These are phyloP conservation scores for Engraulis encrasicolus DNA, from an alignment of 2,113 vertebrate genomes.

Conservation along the genomic window DNA sequence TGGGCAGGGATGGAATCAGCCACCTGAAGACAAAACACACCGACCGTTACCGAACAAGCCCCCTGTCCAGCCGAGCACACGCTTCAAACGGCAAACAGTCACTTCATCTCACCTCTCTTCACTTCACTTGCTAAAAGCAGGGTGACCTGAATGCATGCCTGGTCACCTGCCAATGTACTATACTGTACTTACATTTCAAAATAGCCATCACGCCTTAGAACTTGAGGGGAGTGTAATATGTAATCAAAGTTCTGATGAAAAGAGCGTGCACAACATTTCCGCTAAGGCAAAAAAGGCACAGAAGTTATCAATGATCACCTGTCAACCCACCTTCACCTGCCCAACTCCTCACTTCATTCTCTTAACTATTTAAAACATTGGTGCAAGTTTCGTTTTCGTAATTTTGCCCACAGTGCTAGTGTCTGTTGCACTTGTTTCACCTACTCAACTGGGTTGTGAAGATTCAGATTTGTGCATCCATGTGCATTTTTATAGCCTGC, in stretches of 20 bases:
- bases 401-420: background rate
- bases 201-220: too few species aligned
- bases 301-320: too few species aligned
- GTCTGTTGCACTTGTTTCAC: background rate
- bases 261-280: too few species aligned
- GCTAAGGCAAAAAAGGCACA: too few species aligned
- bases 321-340: background rate
- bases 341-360: background rate
- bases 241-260: too few species aligned
- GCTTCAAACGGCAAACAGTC: background rate
- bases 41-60: slow-evolving; percentile 60
- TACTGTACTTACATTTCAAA: too few species aligned
- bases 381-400: background rate
- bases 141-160: slow-evolving; percentile 21
- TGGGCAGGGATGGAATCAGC: slow-evolving; percentile 79
- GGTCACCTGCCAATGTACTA: background rate
- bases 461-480: background rate
- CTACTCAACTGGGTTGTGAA: background rate
- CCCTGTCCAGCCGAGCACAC: slow-evolving; percentile 42
- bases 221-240: too few species aligned
- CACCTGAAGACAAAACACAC: slow-evolving; percentile 77
- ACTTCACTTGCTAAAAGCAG: background rate
- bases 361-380: background rate
- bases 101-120: too few species aligned
- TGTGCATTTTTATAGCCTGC: too few species aligned